phyloP scores from a whole-genome alignment of 2,113 vertebrate genomes.

The Orientallactaga bullata region DNA sequence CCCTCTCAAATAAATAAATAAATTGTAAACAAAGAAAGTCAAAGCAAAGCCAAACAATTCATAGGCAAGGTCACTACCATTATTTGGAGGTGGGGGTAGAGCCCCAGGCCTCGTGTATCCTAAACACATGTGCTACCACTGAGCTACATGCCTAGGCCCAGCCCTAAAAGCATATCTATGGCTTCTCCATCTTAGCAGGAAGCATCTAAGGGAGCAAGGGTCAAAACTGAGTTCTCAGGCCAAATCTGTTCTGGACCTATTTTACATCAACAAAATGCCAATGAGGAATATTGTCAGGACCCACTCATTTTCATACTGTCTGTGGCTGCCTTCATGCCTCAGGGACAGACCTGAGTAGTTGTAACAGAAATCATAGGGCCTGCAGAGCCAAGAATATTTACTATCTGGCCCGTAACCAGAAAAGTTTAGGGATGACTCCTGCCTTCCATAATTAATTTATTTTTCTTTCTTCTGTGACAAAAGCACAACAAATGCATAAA shows the following conservation, averaged over 20 bases:
- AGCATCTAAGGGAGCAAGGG: background rate
- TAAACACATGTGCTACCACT: background rate
- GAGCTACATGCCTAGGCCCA: background rate
- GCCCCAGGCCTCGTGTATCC: background rate
- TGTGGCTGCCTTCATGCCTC: background rate
- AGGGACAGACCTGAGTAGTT: background rate
- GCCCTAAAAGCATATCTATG: background rate
- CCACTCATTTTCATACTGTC: background rate
- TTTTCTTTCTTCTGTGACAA: slow-evolving; percentile 32
- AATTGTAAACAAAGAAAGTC: background rate
- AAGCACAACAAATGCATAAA: background rate
- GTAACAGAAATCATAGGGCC: background rate
- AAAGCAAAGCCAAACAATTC: background rate
- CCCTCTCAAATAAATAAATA: too few relatives aligned
- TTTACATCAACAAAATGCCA: background rate
- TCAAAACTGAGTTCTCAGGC: background rate
- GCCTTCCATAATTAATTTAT: slow-evolving; percentile 10
- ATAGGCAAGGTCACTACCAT: background rate
- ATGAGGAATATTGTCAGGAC: background rate
- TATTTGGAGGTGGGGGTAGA: too few relatives aligned
- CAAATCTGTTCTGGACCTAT: background rate
- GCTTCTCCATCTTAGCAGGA: background rate
- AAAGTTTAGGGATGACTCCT: background rate
- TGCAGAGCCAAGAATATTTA: background rate
- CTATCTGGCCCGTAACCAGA: background rate